Conservation (phyloP, 2,113 vertebrate species). For the Accipiter cooperii region DNA sequence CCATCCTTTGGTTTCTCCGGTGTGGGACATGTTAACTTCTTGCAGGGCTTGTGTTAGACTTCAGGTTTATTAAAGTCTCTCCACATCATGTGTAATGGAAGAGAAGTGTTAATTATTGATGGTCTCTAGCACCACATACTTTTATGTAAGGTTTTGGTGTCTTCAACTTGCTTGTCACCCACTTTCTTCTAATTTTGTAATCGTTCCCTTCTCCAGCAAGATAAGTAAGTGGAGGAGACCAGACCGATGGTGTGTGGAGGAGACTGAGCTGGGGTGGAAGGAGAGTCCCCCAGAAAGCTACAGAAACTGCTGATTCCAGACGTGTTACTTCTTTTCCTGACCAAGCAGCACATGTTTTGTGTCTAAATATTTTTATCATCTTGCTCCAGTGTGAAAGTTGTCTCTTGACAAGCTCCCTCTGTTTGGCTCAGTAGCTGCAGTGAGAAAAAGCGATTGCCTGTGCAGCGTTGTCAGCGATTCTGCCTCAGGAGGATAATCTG, state of each 20-base stretch:
- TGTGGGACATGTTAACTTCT: neutral
- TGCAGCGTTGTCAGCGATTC: neutral
- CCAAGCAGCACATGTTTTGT: slow-evolving; percentile 5
- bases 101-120: neutral
- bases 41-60: neutral
- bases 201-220: neutral
- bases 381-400: neutral
- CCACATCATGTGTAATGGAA: neutral
- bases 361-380: neutral
- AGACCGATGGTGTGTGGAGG: neutral
- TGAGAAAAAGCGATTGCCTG: neutral
- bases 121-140: neutral
- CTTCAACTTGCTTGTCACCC: neutral
- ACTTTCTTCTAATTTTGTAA: neutral
- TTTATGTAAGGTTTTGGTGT: neutral
- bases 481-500: neutral
- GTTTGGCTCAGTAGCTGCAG: neutral
- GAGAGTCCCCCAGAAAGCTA: neutral
- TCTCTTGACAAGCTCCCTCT: neutral
- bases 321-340: neutral
- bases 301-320: neutral
- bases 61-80: neutral
- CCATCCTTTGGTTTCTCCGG: accelerated
- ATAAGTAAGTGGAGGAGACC: neutral
- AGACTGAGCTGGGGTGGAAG: neutral